Evolutionary conservation across 2,888 invertebrate genomes (phyloP), one percentile per base, ranked within the genome.

Genomic region (Protophormia terraenovae): DNA sequence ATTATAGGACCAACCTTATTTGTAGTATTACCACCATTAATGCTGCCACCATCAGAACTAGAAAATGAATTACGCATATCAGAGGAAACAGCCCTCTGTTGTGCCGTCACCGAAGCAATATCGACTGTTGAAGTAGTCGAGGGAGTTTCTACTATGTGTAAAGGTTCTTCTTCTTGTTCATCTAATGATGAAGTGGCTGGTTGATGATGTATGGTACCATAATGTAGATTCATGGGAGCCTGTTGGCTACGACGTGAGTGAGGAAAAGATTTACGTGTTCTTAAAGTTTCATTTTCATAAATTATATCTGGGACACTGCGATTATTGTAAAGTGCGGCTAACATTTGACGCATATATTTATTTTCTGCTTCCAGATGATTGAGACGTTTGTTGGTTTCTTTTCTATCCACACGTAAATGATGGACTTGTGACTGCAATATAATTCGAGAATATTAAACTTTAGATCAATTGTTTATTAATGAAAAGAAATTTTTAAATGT

Each of bases 361-460:
- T 96, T 92, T 89, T 96, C 95, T 83, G 95, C 95, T 90, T 96
- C 96, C 71, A 96, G 92, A 90, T 95, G 95, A 35, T 93, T 92
- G 64, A 96, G 94, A 38, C 96, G 94, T 90, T 95, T 95, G 92
- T 95, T 94, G 90, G 95, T 94, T 87, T 95, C 94, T 87, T 95
- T 94, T 90, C 95, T 95, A 89, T 96, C 96, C 19, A 94, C 92
- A 84, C 95, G 94, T 77, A 94, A 93, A 90, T 95, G 93, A 89
- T 95, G 95, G 82, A 96, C 93, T 89, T 95, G 94, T 89, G 94
- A 94, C 96, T 96, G 93, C 16, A 66, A 58, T 47, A 3, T 10
- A 12, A 81, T 41, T 41, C 3, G 82, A 75, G 19, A 62, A 19
- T 27, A 19, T n/a, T n/a, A 12, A 19, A 14, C 0, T 75, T 45